Evolutionary conservation across 1,140 invertebrate genomes (phyloP).

Genomic region (Lepidurus packardi): DNA sequence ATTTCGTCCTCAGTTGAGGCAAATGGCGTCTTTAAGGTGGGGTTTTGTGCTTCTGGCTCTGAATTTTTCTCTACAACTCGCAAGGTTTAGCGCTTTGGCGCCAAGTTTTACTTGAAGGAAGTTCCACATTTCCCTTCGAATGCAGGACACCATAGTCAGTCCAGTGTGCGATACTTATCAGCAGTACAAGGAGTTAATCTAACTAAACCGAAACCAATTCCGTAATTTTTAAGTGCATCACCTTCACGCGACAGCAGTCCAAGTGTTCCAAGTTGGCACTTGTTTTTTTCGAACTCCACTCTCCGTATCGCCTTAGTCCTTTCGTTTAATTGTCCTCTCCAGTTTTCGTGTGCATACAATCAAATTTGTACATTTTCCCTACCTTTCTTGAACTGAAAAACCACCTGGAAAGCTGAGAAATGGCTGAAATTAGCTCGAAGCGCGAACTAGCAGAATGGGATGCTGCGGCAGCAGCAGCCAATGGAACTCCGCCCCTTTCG

Average conservation of each 20-base stretch:
- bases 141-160: background rate
- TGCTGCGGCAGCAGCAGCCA: conserved; percentile 3
- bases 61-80: conserved; percentile 7
- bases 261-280: background rate
- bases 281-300: background rate
- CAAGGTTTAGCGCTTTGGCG: background rate
- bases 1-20: conserved; percentile 13
- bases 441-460: conserved; percentile 31
- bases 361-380: background rate
- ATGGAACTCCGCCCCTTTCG: conserved; percentile 6
- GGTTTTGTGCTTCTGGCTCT: background rate
- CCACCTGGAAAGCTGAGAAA: conserved; percentile 2
- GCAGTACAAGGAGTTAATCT: background rate
- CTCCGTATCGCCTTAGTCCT: background rate
- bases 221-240: background rate
- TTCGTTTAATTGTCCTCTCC: background rate
- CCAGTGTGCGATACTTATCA: background rate
- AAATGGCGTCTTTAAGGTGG: conserved; percentile 13
- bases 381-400: background rate
- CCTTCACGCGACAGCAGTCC: background rate
- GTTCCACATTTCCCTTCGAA: background rate
- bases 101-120: background rate
- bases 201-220: background rate
- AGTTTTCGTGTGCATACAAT: background rate
- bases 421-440: conserved; percentile 33